phyloP scores from a whole-genome alignment of 2,888 invertebrate genomes.

The Drosophila algonquin region DNA sequence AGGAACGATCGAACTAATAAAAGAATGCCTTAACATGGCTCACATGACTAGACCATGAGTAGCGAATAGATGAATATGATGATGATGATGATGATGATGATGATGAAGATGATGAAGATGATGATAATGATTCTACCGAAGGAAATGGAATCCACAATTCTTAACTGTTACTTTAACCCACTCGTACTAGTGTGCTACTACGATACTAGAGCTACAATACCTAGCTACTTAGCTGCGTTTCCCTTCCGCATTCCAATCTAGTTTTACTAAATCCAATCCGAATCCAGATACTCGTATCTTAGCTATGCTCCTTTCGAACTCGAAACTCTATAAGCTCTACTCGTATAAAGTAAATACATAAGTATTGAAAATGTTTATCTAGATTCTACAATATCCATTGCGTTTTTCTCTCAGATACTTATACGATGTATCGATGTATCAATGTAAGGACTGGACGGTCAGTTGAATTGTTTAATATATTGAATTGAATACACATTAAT shows the following conservation, averaged over 20 bases:
- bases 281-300: conserved; percentile 30
- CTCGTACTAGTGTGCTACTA: conserved; percentile 4
- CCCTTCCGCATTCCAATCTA: conserved; percentile 36
- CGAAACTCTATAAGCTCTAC: conserved; percentile 24
- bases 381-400: conserved; percentile 71
- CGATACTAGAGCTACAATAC: conserved; percentile 26
- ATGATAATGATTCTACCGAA: conserved; percentile 10
- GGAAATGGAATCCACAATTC: conserved; percentile 16
- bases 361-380: conserved; percentile 67
- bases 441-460: conserved; percentile 55
- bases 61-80: conserved; percentile 46
- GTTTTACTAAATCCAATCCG: conserved; percentile 43
- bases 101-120: not conserved
- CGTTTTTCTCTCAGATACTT: conserved; percentile 67
- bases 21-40: conserved; percentile 72
- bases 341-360: conserved; percentile 25
- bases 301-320: conserved; percentile 63
- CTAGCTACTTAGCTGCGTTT: conserved; percentile 31
- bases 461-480: conserved; percentile 69
- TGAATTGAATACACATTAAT: conserved; percentile 23
- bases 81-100: not conserved
- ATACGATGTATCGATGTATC: conserved; percentile 41
- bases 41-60: conserved; percentile 58
- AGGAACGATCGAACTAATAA: conserved; percentile 60
- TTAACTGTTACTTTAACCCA: conserved; percentile 25